Conservation (phyloP, 2,113 vertebrate species). For the Nematolebias whitei region DNA sequence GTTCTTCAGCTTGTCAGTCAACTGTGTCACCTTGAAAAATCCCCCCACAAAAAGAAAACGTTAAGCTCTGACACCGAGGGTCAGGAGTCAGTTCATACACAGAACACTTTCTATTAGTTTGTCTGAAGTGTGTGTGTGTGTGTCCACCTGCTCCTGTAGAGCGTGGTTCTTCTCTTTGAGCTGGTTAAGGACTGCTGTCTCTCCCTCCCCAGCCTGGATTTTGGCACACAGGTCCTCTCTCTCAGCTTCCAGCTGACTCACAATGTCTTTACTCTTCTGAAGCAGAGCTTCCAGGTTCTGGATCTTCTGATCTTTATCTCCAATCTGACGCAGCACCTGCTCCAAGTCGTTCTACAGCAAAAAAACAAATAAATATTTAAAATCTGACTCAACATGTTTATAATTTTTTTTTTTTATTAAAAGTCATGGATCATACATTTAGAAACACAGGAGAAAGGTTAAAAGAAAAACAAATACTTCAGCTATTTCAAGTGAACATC, state of each 20-base stretch:
- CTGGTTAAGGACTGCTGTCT: slow-evolving; percentile 93
- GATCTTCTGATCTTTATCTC: slow-evolving; percentile 99
- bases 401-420: too few species aligned
- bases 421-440: too few species aligned
- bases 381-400: background rate
- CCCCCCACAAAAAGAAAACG: background rate
- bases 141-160: slow-evolving; percentile 89
- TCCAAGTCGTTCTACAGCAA: slow-evolving; percentile 91
- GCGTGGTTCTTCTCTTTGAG: slow-evolving; percentile 95
- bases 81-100: background rate
- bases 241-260: slow-evolving; percentile 91
- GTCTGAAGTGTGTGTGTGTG: background rate
- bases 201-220: slow-evolving; percentile 97
- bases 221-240: slow-evolving; percentile 95
- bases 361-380: background rate
- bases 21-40: slow-evolving; percentile 84
- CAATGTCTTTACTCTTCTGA: slow-evolving; percentile 95
- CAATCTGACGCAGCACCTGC: slow-evolving; percentile 96
- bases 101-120: background rate
- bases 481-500: background rate
- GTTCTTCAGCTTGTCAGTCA: slow-evolving; percentile 96
- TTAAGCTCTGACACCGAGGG: fast-evolving
- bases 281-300: slow-evolving; percentile 97
- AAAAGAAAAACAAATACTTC: too few species aligned
- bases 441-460: too few species aligned